phyloP scores from a whole-genome alignment of 2,888 invertebrate species.

The Strigamia crassipes region DNA sequence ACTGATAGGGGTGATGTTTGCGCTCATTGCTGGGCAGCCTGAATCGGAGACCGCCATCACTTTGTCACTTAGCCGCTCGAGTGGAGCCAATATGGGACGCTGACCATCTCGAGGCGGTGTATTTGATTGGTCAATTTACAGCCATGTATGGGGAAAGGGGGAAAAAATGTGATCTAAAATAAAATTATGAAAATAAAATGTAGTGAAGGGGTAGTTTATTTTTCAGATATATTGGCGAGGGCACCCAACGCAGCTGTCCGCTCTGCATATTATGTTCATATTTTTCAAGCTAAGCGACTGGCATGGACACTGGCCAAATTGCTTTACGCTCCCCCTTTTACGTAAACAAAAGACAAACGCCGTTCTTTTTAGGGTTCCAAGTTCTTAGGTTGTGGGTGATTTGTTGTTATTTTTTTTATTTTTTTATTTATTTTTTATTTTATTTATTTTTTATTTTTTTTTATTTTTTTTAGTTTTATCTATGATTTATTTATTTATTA shows the following conservation, averaged over 20 bases:
- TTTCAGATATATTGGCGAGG: constrained; percentile 40
- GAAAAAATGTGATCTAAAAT: not conserved
- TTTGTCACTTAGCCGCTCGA: constrained; percentile 14
- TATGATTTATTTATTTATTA: too few species aligned
- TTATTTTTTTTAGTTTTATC: too few species aligned
- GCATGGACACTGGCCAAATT: constrained; percentile 42
- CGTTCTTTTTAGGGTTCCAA: not conserved
- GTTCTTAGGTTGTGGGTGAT: not conserved
- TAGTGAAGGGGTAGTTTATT: constrained; percentile 35
- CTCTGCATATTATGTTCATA: constrained; percentile 40
- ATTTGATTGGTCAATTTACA: constrained; percentile 37
- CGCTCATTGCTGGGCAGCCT: not conserved
- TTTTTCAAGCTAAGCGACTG: constrained; percentile 38
- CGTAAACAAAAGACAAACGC: not conserved
- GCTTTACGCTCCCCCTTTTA: constrained; percentile 27
- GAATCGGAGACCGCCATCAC: constrained; percentile 9
- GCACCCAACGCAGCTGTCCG: constrained; percentile 42
- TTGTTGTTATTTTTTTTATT: too few species aligned
- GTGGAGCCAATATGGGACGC: constrained; percentile 22
- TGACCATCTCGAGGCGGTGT: constrained; percentile 33
- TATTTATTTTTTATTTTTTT: too few species aligned
- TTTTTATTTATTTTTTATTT: too few species aligned
- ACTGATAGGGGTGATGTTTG: not conserved
- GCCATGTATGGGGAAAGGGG: not conserved
- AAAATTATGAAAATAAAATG: constrained; percentile 38